Evolutionary conservation across 2,113 vertebrate genomes (phyloP).

Genomic region (Aspiorhynchus laticeps): DNA sequence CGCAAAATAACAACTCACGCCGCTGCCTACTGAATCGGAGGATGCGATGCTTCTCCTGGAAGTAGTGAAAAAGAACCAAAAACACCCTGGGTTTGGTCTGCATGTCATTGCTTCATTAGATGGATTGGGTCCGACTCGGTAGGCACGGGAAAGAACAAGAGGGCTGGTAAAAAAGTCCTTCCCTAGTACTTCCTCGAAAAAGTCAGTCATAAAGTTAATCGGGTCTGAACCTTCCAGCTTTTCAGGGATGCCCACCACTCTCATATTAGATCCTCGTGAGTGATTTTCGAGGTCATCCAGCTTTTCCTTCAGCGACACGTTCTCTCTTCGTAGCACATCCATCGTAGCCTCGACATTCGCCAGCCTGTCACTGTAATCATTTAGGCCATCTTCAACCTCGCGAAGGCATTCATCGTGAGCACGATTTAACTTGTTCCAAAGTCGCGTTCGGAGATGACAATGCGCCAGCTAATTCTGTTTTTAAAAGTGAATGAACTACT

Average conservation of each 20-base stretch:
- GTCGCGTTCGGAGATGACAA: neutral
- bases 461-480: neutral
- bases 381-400: neutral
- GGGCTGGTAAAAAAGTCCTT: neutral
- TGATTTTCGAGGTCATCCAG: neutral
- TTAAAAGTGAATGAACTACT: neutral
- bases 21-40: neutral
- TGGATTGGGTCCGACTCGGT: neutral
- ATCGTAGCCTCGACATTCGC: neutral
- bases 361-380: neutral
- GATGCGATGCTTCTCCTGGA: constrained; percentile 17
- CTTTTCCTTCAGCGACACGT: neutral
- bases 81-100: neutral
- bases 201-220: neutral
- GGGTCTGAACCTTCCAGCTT: neutral
- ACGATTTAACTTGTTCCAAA: neutral
- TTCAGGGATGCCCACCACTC: neutral
- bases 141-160: neutral
- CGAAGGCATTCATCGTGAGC: neutral
- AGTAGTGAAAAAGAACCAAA: neutral
- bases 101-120: neutral
- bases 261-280: neutral
- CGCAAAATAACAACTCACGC: neutral
- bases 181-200: neutral
- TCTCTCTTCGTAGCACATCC: neutral